Base-by-base conservation (phyloP, 2,797 vertebrate genomes). In the Protonibea diacanthus region DNA sequence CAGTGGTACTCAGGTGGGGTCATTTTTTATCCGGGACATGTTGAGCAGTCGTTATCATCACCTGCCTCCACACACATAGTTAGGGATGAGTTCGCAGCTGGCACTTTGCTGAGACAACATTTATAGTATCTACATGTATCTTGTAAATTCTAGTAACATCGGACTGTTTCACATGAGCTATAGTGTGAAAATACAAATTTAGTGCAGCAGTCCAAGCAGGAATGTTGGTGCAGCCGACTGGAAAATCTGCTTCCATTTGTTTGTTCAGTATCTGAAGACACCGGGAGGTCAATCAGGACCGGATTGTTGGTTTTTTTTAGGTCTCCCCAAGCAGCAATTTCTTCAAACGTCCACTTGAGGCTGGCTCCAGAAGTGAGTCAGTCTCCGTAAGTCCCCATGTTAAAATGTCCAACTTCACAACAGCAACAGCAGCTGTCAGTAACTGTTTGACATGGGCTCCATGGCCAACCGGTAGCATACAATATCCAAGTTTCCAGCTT, bases 211-310 rank as follows among this genome's bases (percentile, higher is more conserved):
- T 20, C 75, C 20, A 25, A 25, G 12, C 47, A 51, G 7, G 33
- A 62, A 65, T 17, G 38, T 14, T 55, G 40, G 20, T 44, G 47
- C 15, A 9, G 29, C 33, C 42, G 11, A 15, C 29, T 33, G 2
- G 11, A 23, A 40, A 3, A 15, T 17, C 6, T 62, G 76, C 63
- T 78, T 58, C 47, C 47, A 0, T 60, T 67, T 7, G 53, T 73
- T 52, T 64, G 64, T 60, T 78, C 60, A 47, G 66, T 20, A 11
- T 25, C 68, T 40, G 67, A 71, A 42, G 62, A 61, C 5, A 53
- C 40, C 33, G 21, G 58, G 52, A 63, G 44, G 45, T 67, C 29
- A 29, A 25, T 21, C 23, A 71, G 40, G 17, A 42, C 27, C 18
- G 62, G 8, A 52, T 6, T 27, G 3, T 27, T 27, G 4, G 53